phyloP scores from a whole-genome alignment of 2,888 invertebrate genomes.

The Hirtodrosophila alboralis region DNA sequence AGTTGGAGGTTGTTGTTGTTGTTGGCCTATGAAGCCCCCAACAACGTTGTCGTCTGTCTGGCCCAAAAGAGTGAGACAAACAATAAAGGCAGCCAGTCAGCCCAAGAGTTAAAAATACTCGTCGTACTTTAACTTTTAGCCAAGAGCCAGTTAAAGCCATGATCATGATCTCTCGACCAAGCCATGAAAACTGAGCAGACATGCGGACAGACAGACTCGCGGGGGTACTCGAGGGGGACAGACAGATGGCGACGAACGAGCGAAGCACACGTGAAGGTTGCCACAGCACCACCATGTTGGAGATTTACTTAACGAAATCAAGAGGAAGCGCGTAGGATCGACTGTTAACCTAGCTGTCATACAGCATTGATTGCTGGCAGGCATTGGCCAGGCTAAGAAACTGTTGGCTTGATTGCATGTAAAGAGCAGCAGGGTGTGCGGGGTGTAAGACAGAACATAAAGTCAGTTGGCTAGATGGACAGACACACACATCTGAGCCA shows the following conservation, averaged over 20 bases:
- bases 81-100: conserved; percentile 60
- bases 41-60: conserved; percentile 38
- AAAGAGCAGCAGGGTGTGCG: not conserved
- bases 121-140: conserved; percentile 60
- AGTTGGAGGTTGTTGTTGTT: not conserved
- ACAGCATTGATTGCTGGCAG: conserved; percentile 74
- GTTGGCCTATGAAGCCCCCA: conserved; percentile 35
- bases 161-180: conserved; percentile 76
- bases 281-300: conserved; percentile 59
- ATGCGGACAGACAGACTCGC: conserved; percentile 30
- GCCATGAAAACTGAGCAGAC: conserved; percentile 65
- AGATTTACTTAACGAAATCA: conserved; percentile 80
- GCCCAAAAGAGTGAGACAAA: conserved; percentile 54
- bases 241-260: conserved; percentile 28
- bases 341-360: conserved; percentile 78
- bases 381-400: conserved; percentile 34
- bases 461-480: not conserved
- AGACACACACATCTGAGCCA: conserved; percentile 27
- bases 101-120: conserved; percentile 68
- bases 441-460: conserved; percentile 35
- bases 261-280: conserved; percentile 71
- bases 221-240: too few species aligned
- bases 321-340: conserved; percentile 79
- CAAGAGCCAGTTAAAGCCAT: conserved; percentile 77
- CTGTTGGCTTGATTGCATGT: conserved; percentile 60